These are phyloP conservation scores for Amphilophus citrinellus DNA, from an alignment of 2,113 vertebrate species.

Conservation along the genomic window DNA sequence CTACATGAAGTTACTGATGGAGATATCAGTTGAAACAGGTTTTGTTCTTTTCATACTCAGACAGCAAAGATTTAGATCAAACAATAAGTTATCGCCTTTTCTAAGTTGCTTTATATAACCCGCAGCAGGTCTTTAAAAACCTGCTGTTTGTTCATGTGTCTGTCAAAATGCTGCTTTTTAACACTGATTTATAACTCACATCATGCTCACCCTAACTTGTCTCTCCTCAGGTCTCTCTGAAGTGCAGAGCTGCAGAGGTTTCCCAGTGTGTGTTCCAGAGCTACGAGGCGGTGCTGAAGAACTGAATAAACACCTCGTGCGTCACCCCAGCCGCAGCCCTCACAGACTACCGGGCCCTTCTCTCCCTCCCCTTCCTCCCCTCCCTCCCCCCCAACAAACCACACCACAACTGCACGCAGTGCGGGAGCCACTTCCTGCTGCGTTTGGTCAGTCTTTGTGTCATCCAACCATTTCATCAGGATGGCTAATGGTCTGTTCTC, in stretches of 20 bases:
- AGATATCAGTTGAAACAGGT: background rate
- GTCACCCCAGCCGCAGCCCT: conserved; percentile 25
- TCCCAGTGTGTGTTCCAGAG: conserved; percentile 91
- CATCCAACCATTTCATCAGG: conserved; percentile 37
- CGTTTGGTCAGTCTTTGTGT: conserved; percentile 23
- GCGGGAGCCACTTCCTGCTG: conserved; percentile 22
- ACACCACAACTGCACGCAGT: background rate
- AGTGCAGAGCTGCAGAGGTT: conserved; percentile 93
- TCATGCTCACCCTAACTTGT: conserved; percentile 30
- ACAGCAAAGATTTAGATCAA: background rate
- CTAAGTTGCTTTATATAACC: background rate
- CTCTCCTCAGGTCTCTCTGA: conserved; percentile 88
- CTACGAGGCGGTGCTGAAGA: conserved; percentile 93
- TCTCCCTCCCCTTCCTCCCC: background rate
- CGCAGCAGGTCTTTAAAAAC: background rate
- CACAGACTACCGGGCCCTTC: background rate
- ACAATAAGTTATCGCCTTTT: background rate
- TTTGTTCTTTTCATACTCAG: too few species aligned
- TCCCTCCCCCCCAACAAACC: conserved; percentile 2
- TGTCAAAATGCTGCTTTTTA: background rate
- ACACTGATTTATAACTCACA: background rate
- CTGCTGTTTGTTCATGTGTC: background rate
- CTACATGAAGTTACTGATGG: background rate
- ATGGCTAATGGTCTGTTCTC: conserved; percentile 20
- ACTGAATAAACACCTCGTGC: conserved; percentile 77